These are phyloP conservation scores for Belonocnema kinseyi DNA, from an alignment of 1,140 invertebrate species.

Conservation along the genomic window DNA sequence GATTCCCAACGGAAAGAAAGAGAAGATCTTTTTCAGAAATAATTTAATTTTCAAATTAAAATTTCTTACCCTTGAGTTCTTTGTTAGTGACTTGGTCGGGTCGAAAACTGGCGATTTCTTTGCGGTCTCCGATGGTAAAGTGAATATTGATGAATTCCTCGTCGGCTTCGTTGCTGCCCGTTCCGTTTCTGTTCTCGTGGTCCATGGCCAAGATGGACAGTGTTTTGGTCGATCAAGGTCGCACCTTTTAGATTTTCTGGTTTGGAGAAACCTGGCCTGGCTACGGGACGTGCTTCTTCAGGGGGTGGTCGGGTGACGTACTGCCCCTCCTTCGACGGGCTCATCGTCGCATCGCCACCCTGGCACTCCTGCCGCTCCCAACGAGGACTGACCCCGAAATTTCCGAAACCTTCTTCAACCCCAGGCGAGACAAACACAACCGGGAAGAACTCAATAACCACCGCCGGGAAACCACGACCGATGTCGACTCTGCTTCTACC, in stretches of 20 bases:
- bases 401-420: slow-evolving; percentile 41
- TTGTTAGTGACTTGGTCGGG: slow-evolving; percentile 71
- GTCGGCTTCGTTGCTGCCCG: slow-evolving; percentile 56
- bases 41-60: not conserved
- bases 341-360: slow-evolving; percentile 74
- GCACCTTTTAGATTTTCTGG: slow-evolving; percentile 40
- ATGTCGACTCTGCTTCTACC: slow-evolving; percentile 51
- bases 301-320: slow-evolving; percentile 65
- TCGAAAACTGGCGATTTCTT: slow-evolving; percentile 74
- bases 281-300: slow-evolving; percentile 52
- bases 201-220: slow-evolving; percentile 66
- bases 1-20: too few relatives aligned
- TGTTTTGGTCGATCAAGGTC: slow-evolving; percentile 53
- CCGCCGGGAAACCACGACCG: slow-evolving; percentile 33
- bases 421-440: slow-evolving; percentile 55
- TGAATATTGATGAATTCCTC: slow-evolving; percentile 71
- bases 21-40: too few relatives aligned
- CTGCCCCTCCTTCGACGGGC: slow-evolving; percentile 66
- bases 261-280: slow-evolving; percentile 54
- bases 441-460: slow-evolving; percentile 42
- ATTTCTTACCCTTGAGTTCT: slow-evolving; percentile 69
- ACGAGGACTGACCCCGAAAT: slow-evolving; percentile 42
- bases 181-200: slow-evolving; percentile 69
- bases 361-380: slow-evolving; percentile 55
- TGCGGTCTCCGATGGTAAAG: slow-evolving; percentile 76